Conservation (phyloP, 2,113 vertebrate genomes). For the Cnemophilus loriae region DNA sequence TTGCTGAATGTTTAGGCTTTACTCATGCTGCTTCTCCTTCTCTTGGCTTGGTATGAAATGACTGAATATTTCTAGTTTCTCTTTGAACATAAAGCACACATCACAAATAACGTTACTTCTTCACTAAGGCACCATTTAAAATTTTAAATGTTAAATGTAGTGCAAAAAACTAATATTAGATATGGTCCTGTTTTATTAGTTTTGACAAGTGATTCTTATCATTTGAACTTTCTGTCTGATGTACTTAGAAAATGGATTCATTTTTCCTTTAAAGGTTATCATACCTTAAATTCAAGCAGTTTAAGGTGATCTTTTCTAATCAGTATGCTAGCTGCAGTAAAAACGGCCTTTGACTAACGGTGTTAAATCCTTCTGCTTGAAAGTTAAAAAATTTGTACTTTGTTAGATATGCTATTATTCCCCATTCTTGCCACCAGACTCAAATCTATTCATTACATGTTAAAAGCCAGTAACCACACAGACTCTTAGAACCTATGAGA, state of each 20-base stretch:
- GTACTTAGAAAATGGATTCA: background rate
- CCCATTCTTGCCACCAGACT: background rate
- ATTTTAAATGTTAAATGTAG: background rate
- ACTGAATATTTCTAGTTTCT: background rate
- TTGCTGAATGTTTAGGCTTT: background rate
- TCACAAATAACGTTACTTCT: background rate
- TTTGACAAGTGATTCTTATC: background rate
- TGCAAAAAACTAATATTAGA: background rate
- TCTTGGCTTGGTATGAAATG: background rate
- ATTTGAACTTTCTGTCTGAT: background rate
- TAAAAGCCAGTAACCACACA: background rate
- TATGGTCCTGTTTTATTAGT: background rate
- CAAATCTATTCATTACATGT: background rate
- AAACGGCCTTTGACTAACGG: background rate
- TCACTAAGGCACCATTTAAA: background rate
- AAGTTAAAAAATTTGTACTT: background rate
- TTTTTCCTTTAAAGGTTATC: slow-evolving; percentile 22
- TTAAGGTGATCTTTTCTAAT: background rate
- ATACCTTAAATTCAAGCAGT: background rate
- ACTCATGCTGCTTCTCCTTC: background rate
- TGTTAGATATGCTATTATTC: background rate
- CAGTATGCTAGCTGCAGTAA: background rate
- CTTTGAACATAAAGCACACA: background rate
- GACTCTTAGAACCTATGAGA: background rate
- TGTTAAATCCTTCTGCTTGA: background rate